A percentile compares a stretch with the other conserved stretches of the same genome.
Evolutionary conservation across 2,797 vertebrate genomes (phyloP).

Genomic region (Smutsia gigantea): DNA sequence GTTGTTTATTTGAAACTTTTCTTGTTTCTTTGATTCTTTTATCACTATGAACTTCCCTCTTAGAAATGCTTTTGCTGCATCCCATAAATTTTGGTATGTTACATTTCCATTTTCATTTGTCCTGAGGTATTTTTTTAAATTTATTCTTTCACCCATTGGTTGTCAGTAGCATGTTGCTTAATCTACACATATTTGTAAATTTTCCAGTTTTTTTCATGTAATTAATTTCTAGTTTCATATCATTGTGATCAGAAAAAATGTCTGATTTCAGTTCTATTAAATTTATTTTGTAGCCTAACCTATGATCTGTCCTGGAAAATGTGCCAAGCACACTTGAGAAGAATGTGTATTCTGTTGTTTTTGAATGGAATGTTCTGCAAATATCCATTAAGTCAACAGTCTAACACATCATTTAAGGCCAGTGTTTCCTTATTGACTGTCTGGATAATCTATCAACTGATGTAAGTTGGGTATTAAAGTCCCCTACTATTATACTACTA

Average conservation of each 20-base stretch:
- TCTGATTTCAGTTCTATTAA: not conserved
- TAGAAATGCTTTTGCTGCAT: not conserved
- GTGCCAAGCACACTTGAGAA: not conserved
- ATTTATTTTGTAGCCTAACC: not conserved
- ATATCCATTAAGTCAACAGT: not conserved
- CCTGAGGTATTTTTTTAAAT: not conserved
- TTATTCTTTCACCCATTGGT: not conserved
- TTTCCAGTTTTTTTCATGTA: not conserved
- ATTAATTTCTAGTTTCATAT: not conserved
- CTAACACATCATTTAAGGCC: not conserved
- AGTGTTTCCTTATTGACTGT: not conserved
- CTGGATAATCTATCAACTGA: not conserved
- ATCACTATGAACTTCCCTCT: not conserved
- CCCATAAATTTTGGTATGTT: not conserved
- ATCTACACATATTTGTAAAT: not conserved
- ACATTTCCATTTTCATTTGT: not conserved
- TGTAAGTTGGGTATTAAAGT: not conserved
- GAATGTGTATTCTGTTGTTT: not conserved
- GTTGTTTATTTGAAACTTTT: not conserved
- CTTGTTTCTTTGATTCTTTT: not conserved
- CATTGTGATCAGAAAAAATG: not conserved
- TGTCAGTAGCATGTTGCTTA: not conserved
- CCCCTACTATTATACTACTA: not conserved
- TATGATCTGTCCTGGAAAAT: not conserved
- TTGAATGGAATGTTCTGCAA: not conserved